Evolutionary conservation across 2,113 vertebrate genomes (phyloP), one percentile per base, ranked within the genome.

Genomic region (Sceloporus tristichus): DNA sequence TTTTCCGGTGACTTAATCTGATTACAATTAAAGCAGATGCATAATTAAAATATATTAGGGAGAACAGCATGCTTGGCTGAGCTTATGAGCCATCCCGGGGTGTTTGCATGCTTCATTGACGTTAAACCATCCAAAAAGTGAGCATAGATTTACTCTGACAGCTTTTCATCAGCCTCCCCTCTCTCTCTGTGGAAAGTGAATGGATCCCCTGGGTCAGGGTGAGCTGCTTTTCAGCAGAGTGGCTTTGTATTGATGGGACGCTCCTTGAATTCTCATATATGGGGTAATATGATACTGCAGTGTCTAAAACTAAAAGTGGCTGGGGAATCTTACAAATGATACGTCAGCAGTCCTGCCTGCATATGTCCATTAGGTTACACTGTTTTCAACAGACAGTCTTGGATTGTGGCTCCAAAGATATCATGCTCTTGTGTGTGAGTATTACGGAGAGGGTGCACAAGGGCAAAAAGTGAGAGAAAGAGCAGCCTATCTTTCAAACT

Each of bases 41-140:
- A 91, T 97, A 97, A 97, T 98, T 97, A 97, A 96, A 96, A 96
- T 94, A 96, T 94, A 95, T 96, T 94, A 93, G 92, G 92, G 94
- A 95, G 95, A 95, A 90, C 92, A 82, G 93, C 94, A 95, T 62
- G 96, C 96, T 93, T 96, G 96, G 93, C 94, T 96, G 94, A 97
- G 96, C 95, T 97, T 96, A 96, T 94, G 95, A 97, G 95, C 94
- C 68, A 77, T 95, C 94, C 96, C 95, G 93, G 92, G 90, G 95
- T 95, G 95, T 96, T 97, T 97, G 80, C 94, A 96, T 91, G 97
- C 96, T 95, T 92, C 94, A 85, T 92, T 97, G 96, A 94, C 94
- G 94, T 95, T 90, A 96, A 97, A 96, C 96, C 95, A 93, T 96
- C 95, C 96, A 94, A 96, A 96, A 97, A 97, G 95, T 89, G 97